Conservation (phyloP, 2,888 invertebrate genomes). For the Epirrita christyi region DNA sequence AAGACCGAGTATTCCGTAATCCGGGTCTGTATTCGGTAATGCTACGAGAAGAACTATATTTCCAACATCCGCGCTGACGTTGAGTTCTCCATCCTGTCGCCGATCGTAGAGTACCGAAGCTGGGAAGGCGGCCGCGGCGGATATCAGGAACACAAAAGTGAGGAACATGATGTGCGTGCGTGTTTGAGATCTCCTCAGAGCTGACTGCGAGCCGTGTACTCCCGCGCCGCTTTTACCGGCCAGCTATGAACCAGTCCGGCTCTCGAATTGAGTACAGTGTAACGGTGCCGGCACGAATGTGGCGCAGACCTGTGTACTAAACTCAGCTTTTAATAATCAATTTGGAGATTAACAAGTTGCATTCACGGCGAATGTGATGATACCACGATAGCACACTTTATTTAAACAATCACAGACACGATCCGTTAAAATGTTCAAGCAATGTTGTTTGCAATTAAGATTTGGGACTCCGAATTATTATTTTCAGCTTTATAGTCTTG, state of each 20-base stretch:
- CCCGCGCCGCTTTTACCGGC: slow-evolving; percentile 76
- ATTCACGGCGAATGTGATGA: slow-evolving; percentile 19
- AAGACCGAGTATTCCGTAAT: too few species aligned
- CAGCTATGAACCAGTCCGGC: slow-evolving; percentile 73
- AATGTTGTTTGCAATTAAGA: background rate
- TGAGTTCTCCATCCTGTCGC: slow-evolving; percentile 90
- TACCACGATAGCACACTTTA: slow-evolving; percentile 15
- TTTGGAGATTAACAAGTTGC: slow-evolving; percentile 22
- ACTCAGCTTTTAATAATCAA: slow-evolving; percentile 30
- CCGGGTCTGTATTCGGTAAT: slow-evolving; percentile 67
- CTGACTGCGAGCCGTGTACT: slow-evolving; percentile 65
- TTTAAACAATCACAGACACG: background rate
- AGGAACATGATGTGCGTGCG: slow-evolving; percentile 74
- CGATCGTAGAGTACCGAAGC: slow-evolving; percentile 85
- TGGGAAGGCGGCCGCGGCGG: slow-evolving; percentile 51
- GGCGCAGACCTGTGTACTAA: slow-evolving; percentile 30
- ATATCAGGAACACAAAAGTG: slow-evolving; percentile 55
- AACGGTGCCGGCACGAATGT: slow-evolving; percentile 75
- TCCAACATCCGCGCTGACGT: slow-evolving; percentile 89
- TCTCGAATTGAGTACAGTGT: slow-evolving; percentile 76
- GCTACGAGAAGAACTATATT: slow-evolving; percentile 90
- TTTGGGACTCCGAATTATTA: background rate
- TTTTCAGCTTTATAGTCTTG: background rate
- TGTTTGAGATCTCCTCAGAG: slow-evolving; percentile 51
- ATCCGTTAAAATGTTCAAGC: slow-evolving; percentile 5